Conservation (phyloP, 2,797 vertebrate genomes). For the Erithacus rubecula region DNA sequence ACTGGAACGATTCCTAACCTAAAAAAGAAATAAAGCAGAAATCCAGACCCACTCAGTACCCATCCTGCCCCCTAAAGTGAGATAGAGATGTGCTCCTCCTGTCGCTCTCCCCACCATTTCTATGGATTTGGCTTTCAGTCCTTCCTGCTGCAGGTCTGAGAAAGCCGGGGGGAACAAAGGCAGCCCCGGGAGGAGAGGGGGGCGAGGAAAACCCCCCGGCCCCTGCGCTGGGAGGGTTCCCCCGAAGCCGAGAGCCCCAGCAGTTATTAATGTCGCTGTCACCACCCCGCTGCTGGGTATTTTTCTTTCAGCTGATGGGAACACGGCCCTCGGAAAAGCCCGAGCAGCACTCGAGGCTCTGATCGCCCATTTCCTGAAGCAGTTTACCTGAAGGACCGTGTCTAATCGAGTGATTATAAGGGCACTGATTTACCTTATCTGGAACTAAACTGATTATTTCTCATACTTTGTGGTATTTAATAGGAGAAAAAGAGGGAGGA, state of each 20-base stretch:
- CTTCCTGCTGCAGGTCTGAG: not conserved
- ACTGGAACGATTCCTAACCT: not conserved
- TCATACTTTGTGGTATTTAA: conserved; percentile 57
- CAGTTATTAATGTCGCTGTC: conserved; percentile 16
- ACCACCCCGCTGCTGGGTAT: not conserved
- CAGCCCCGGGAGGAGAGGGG: not conserved
- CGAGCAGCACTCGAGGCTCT: conserved; percentile 11
- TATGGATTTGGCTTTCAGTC: not conserved
- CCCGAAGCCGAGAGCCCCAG: not conserved
- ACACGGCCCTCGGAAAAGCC: not conserved
- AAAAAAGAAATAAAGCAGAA: not conserved
- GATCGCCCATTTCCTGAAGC: conserved; percentile 65
- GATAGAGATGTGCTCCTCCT: not conserved
- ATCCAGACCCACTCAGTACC: not conserved
- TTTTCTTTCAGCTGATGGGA: conserved; percentile 16
- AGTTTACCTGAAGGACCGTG: conserved; percentile 69
- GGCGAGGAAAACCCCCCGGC: not conserved
- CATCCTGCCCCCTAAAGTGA: not conserved
- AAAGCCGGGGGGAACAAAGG: not conserved
- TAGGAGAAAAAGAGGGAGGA: conserved; percentile 42
- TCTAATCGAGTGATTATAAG: conserved; percentile 71
- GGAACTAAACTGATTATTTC: conserved; percentile 76
- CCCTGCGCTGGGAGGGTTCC: not conserved
- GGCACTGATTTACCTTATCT: conserved; percentile 69
- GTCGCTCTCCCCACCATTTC: not conserved